A percentile compares a stretch with the other conserved stretches of the same genome.
phyloP scores from a whole-genome alignment of 2,113 vertebrate species.

The Tamias sibiricus region DNA sequence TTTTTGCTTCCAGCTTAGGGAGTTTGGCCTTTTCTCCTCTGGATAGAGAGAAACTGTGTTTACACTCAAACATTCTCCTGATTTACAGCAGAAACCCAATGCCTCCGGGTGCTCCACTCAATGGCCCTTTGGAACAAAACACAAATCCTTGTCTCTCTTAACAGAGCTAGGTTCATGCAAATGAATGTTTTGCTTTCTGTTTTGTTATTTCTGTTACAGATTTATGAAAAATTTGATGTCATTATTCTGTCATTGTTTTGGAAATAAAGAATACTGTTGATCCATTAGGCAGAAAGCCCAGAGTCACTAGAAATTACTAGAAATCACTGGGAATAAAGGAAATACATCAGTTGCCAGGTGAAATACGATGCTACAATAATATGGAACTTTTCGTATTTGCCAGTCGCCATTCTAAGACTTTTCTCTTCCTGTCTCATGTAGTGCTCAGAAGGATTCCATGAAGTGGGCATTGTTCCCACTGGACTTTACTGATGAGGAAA shows the following conservation, averaged over 20 bases:
- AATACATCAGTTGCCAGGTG: neutral
- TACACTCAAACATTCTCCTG: fast-evolving
- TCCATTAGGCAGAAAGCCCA: neutral
- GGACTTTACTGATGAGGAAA: neutral
- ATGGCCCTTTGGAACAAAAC: neutral
- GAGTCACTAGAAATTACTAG: neutral
- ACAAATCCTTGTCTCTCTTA: neutral
- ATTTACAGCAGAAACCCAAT: fast-evolving
- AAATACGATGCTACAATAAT: neutral
- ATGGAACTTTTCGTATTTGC: neutral
- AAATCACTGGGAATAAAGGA: neutral
- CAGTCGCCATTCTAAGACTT: neutral
- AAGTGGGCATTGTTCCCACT: neutral
- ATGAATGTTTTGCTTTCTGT: neutral
- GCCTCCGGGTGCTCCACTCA: neutral
- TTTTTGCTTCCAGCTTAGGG: neutral
- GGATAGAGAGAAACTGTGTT: neutral
- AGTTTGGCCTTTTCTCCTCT: neutral
- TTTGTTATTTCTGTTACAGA: neutral
- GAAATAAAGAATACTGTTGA: neutral
- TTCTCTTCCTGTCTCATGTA: neutral
- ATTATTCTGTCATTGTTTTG: neutral
- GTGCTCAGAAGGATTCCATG: neutral
- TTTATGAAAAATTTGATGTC: neutral
- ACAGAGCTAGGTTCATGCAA: neutral